phyloP scores from a whole-genome alignment of 2,113 vertebrate genomes.

The Ellobius talpinus region DNA sequence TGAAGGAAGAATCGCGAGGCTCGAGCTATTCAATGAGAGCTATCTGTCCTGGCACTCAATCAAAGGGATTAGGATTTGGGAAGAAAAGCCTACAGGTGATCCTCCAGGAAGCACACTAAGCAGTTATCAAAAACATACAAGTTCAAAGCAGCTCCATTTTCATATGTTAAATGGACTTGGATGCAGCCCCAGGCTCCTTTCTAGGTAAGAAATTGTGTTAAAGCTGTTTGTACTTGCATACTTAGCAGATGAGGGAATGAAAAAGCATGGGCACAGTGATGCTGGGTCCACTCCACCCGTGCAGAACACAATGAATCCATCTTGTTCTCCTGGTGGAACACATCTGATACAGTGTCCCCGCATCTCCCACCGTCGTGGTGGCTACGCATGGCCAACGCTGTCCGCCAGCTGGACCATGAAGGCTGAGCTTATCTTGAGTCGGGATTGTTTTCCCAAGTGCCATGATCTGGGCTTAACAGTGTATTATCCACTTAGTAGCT shows the following conservation, averaged over 20 bases:
- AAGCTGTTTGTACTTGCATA: slow-evolving; percentile 95
- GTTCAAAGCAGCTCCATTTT: slow-evolving; percentile 99
- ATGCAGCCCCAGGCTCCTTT: slow-evolving; percentile 93
- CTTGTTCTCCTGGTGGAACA: slow-evolving; percentile 83
- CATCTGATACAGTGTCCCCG: slow-evolving; percentile 80
- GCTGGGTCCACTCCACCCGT: slow-evolving; percentile 84
- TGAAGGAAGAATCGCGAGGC: slow-evolving; percentile 91
- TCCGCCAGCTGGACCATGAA: slow-evolving; percentile 62
- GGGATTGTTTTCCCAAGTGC: slow-evolving; percentile 14
- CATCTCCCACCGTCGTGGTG: slow-evolving; percentile 69
- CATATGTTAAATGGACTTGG: slow-evolving; percentile 97
- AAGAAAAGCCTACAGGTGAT: slow-evolving; percentile 99
- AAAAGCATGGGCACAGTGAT: slow-evolving; percentile 83
- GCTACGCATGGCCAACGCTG: slow-evolving; percentile 47
- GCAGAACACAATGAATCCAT: slow-evolving; percentile 87
- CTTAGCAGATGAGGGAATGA: slow-evolving; percentile 86
- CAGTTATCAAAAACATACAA: slow-evolving; percentile 99
- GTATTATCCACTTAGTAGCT: slow-evolving; percentile 52
- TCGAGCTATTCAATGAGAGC: slow-evolving; percentile 92
- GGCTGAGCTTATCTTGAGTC: slow-evolving; percentile 50
- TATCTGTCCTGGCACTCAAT: slow-evolving; percentile 99
- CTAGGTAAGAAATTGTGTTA: slow-evolving; percentile 92
- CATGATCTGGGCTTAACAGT: slow-evolving; percentile 22
- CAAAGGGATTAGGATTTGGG: slow-evolving; percentile 99
- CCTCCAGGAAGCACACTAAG: slow-evolving; percentile 99